These are phyloP conservation scores for Aphidius colemani DNA, from an alignment of 2,888 invertebrate genomes.

Conservation along the genomic window DNA sequence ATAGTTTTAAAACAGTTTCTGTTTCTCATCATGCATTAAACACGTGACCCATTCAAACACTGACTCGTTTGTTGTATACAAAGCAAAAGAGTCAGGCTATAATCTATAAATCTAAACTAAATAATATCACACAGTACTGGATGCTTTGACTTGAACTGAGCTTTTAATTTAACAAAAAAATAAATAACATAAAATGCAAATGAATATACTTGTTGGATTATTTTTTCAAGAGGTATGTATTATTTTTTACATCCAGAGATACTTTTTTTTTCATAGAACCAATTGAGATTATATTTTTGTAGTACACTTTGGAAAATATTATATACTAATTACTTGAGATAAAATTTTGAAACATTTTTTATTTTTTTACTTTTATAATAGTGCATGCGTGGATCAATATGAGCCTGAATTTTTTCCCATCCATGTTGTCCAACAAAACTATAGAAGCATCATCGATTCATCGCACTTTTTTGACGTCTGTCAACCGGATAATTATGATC, in stretches of 20 bases:
- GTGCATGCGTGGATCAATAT: slow-evolving; percentile 12
- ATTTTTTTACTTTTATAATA: slow-evolving; percentile 15
- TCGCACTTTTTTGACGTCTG: slow-evolving; percentile 36
- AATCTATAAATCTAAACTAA: too few species aligned
- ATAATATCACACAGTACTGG: slow-evolving; percentile 2
- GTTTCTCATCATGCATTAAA: slow-evolving; percentile 49
- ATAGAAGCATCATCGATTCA: slow-evolving; percentile 12
- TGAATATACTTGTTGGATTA: slow-evolving; percentile 6
- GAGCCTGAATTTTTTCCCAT: not conserved
- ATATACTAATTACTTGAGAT: too few species aligned
- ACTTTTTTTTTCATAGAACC: slow-evolving; percentile 13
- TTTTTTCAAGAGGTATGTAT: not conserved
- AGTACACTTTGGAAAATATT: not conserved
- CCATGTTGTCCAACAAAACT: not conserved
- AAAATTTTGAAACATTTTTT: not conserved
- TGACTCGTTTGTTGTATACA: slow-evolving; percentile 18
- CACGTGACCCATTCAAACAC: slow-evolving; percentile 45
- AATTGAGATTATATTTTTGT: slow-evolving; percentile 17
- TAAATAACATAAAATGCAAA: not conserved
- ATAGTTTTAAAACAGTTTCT: slow-evolving; percentile 36
- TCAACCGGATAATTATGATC: slow-evolving; percentile 54
- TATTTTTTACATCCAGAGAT: slow-evolving; percentile 16
- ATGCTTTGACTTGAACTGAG: not conserved
- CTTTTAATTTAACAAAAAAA: not conserved
- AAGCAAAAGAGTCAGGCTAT: too few species aligned